These are phyloP conservation scores for Tyrannus savana DNA, from an alignment of 2,113 vertebrate genomes.

Conservation along the genomic window DNA sequence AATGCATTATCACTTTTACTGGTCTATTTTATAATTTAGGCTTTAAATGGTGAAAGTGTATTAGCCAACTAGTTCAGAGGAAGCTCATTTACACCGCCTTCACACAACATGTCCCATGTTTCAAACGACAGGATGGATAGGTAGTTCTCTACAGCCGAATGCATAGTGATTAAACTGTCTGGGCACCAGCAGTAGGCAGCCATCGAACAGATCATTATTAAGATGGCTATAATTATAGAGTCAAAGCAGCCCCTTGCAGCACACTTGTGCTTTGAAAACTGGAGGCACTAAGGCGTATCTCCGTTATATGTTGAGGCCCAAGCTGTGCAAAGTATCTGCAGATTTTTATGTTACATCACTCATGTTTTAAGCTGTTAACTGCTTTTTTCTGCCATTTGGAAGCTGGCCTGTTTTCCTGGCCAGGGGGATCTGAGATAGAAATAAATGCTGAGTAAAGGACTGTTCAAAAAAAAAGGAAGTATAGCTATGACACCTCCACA, in stretches of 20 bases:
- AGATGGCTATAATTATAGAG: constrained; percentile 64
- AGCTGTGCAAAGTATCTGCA: constrained; percentile 58
- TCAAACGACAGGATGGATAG: constrained; percentile 42
- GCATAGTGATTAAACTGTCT: constrained; percentile 63
- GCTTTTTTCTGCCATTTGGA: constrained; percentile 58
- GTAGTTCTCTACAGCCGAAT: constrained; percentile 19
- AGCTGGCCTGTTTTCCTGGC: constrained; percentile 8
- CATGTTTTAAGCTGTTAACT: constrained; percentile 33
- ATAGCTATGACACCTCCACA: constrained; percentile 56
- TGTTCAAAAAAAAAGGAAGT: constrained; percentile 17
- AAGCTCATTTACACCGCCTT: constrained; percentile 10
- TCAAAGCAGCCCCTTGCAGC: not conserved
- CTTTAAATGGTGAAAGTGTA: constrained; percentile 2
- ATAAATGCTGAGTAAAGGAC: constrained; percentile 51
- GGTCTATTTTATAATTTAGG: constrained; percentile 6
- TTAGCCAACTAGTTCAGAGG: not conserved
- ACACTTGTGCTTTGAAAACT: constrained; percentile 74
- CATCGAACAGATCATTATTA: constrained; percentile 52
- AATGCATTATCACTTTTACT: not conserved
- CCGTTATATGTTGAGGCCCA: constrained; percentile 69
- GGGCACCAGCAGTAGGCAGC: constrained; percentile 47
- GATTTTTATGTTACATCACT: constrained; percentile 59
- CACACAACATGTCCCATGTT: constrained; percentile 53
- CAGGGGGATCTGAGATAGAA: constrained; percentile 18
- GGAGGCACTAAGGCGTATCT: constrained; percentile 71